These are phyloP conservation scores for Drosophila guanche DNA, from an alignment of 1,140 invertebrate genomes.

Conservation along the genomic window DNA sequence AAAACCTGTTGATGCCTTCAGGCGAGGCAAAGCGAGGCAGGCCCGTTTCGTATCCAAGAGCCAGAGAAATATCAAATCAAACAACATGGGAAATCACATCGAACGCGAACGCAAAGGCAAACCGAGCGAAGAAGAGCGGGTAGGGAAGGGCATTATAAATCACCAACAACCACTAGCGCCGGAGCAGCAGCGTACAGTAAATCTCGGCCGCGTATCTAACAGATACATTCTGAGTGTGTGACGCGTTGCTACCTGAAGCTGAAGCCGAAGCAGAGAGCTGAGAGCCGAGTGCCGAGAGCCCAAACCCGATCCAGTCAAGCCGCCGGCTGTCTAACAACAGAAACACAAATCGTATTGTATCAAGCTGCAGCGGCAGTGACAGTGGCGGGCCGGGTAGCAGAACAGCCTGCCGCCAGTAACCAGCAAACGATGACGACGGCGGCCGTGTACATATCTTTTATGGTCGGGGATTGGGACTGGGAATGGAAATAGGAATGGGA, in stretches of 20 bases:
- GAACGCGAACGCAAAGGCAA: conserved; percentile 10
- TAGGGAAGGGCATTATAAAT: conserved; percentile 32
- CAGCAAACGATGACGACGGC: conserved; percentile 30
- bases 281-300: conserved; percentile 1
- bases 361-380: too few relatives aligned
- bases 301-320: conserved; percentile 9
- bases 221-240: conserved; percentile 69
- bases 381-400: conserved; percentile 1
- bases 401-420: background rate
- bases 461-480: conserved; percentile 45
- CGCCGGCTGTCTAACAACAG: conserved; percentile 35
- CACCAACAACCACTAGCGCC: conserved; percentile 26
- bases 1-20: conserved; percentile 53
- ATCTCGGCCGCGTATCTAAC: conserved; percentile 62
- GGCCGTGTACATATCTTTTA: conserved; percentile 54
- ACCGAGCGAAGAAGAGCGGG: conserved; percentile 1
- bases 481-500: conserved; percentile 44
- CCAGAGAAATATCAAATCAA: conserved; percentile 33
- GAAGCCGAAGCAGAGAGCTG: background rate
- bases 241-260: conserved; percentile 62
- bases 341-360: conserved; percentile 10
- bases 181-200: conserved; percentile 46
- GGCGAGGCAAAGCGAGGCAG: conserved; percentile 11
- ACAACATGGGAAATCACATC: conserved; percentile 22
- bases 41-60: too few relatives aligned